These are phyloP conservation scores for Mallotus villosus DNA, from an alignment of 2,797 vertebrate genomes.

Conservation along the genomic window DNA sequence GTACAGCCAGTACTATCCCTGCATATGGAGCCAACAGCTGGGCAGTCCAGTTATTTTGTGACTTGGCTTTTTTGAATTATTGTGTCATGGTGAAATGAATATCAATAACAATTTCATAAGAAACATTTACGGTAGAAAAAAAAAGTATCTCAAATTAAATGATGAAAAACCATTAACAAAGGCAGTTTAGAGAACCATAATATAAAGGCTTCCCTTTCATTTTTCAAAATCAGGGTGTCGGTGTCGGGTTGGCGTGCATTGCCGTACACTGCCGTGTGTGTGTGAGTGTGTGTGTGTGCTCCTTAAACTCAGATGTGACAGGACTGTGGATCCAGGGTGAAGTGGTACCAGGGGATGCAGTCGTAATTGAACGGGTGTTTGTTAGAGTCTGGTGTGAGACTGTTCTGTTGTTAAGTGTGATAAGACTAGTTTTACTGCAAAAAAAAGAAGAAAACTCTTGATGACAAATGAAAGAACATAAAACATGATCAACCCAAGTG, in stretches of 20 bases:
- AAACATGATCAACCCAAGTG: conserved; percentile 62
- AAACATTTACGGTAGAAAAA: conserved; percentile 66
- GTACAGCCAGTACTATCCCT: conserved; percentile 54
- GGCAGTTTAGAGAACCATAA: conserved; percentile 68
- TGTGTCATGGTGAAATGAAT: conserved; percentile 61
- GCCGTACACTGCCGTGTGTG: conserved; percentile 16
- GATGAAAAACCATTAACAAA: conserved; percentile 71
- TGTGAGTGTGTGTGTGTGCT: conserved; percentile 32
- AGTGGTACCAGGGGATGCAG: conserved; percentile 60
- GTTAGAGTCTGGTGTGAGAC: conserved; percentile 64
- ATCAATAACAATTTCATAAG: conserved; percentile 55
- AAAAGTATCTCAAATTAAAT: conserved; percentile 63
- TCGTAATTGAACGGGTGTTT: conserved; percentile 53
- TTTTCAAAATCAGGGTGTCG: conserved; percentile 46
- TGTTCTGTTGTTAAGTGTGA: conserved; percentile 36
- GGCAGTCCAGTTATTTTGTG: conserved; percentile 87
- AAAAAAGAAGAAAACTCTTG: conserved; percentile 39
- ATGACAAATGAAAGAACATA: conserved; percentile 62
- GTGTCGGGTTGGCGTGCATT: conserved; percentile 46
- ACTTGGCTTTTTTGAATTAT: conserved; percentile 65
- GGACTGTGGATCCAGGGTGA: conserved; percentile 45
- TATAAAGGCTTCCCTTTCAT: conserved; percentile 71
- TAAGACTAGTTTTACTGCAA: conserved; percentile 52
- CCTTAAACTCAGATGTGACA: conserved; percentile 44
- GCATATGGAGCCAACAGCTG: conserved; percentile 73